Evolutionary conservation across 2,888 invertebrate species (phyloP).

Genomic region (Nemapogon koenigi): DNA sequence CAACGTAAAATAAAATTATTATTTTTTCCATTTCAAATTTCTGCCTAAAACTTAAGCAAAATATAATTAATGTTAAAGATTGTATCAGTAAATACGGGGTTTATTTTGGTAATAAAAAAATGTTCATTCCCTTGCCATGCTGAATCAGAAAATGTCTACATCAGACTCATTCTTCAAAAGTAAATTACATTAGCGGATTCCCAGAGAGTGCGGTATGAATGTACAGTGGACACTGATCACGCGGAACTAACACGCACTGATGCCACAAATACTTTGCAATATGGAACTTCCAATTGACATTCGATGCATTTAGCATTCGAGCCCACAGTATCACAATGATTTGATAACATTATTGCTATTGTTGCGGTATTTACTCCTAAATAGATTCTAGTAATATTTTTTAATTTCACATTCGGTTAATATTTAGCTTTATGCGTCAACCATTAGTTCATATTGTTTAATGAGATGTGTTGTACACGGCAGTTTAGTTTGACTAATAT

Average conservation of each 20-base stretch:
- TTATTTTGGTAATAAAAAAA: conserved; percentile 21
- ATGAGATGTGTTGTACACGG: conserved; percentile 1
- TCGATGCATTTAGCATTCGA: no score
- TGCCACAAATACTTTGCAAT: no score
- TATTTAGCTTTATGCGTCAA: conserved; percentile 39
- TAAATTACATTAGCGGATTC: conserved; percentile 39
- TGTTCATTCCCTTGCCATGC: conserved; percentile 56
- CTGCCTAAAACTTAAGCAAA: conserved; percentile 12
- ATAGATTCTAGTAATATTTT: no score
- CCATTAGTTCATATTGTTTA: conserved; percentile 50
- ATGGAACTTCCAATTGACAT: no score
- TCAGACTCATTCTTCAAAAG: conserved; percentile 34
- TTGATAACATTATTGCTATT: no score
- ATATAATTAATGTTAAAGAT: conserved; percentile 10
- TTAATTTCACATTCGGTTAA: no score
- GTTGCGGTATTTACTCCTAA: no score
- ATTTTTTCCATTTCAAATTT: conserved; percentile 4
- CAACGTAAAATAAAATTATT: not conserved
- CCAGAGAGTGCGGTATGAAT: conserved; percentile 47
- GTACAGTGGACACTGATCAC: conserved; percentile 40
- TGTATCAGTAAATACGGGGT: conserved; percentile 4
- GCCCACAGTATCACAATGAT: no score
- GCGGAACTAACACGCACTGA: no score
- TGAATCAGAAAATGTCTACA: conserved; percentile 38
- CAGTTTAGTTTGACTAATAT: no score